phyloP scores from a whole-genome alignment of 2,888 invertebrate genomes.

The Chymomyza caudatula region DNA sequence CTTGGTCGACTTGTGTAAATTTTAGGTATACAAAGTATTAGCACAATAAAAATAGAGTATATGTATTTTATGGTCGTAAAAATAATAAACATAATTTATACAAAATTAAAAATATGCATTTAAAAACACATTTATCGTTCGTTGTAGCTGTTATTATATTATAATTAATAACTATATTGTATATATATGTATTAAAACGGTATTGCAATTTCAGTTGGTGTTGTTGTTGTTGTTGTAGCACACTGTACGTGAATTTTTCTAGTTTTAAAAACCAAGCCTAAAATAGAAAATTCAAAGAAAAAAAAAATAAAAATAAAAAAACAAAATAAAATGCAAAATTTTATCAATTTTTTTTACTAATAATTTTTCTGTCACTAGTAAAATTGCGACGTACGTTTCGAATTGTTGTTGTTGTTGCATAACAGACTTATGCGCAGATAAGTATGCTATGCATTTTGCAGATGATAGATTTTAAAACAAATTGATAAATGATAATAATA shows the following conservation, averaged over 20 bases:
- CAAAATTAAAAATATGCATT: neutral
- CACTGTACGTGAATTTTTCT: constrained; percentile 68
- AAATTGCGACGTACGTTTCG: neutral
- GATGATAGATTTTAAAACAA: constrained; percentile 1
- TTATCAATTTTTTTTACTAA: neutral
- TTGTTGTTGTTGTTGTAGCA: neutral
- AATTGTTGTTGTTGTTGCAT: constrained; percentile 17
- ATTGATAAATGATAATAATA: constrained; percentile 24
- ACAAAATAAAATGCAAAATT: constrained; percentile 7
- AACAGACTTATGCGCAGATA: constrained; percentile 52
- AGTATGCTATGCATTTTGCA: constrained; percentile 41
- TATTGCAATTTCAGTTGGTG: neutral
- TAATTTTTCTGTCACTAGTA: neutral
- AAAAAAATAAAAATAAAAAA: neutral
- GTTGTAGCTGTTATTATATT: constrained; percentile 20
- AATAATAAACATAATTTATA: neutral
- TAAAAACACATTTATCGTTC: constrained; percentile 32
- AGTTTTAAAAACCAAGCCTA: constrained; percentile 75
- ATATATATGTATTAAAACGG: neutral
- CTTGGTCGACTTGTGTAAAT: constrained; percentile 20
- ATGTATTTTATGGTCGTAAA: neutral
- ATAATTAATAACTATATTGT: neutral
- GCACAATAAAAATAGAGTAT: constrained; percentile 2
- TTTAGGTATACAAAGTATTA: neutral
- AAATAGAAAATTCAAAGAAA: constrained; percentile 74